Conservation (phyloP, 2,113 vertebrate genomes). For the Chunga burmeisteri region DNA sequence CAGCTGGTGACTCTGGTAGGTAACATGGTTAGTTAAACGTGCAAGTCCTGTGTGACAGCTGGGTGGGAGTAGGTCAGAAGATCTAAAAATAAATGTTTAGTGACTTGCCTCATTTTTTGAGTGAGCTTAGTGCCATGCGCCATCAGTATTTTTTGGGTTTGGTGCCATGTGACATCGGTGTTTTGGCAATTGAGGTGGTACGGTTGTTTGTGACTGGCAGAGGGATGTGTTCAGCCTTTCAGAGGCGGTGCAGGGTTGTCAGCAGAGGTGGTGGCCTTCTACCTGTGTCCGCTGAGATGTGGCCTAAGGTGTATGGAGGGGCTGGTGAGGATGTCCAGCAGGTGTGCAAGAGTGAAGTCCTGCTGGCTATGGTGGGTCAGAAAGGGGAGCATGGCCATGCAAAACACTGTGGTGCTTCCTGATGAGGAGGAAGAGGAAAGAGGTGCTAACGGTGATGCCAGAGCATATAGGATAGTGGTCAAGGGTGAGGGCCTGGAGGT, state of each 20-base stretch:
- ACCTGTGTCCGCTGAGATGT: rapidly evolving
- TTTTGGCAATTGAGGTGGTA: not conserved
- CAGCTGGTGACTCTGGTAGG: not conserved
- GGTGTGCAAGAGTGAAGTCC: rapidly evolving
- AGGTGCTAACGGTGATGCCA: not conserved
- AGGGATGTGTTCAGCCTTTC: not conserved
- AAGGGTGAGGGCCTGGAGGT: not conserved
- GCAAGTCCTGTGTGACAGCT: not conserved
- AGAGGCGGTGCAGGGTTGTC: not conserved
- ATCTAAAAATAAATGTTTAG: not conserved
- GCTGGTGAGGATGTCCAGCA: not conserved
- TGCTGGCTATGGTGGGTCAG: not conserved
- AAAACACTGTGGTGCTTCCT: not conserved
- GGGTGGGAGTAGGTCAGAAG: not conserved
- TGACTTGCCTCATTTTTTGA: not conserved
- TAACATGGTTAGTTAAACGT: not conserved
- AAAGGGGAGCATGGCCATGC: rapidly evolving
- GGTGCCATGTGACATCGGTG: not conserved
- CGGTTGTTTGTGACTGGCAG: not conserved
- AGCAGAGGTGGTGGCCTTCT: not conserved
- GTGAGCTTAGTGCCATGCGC: not conserved
- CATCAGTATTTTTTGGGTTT: not conserved
- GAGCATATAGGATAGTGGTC: not conserved
- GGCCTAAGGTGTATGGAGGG: not conserved
- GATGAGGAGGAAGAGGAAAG: not conserved